Evolutionary conservation across 2,888 invertebrate genomes (phyloP).

Genomic region (Graphium colonna): DNA sequence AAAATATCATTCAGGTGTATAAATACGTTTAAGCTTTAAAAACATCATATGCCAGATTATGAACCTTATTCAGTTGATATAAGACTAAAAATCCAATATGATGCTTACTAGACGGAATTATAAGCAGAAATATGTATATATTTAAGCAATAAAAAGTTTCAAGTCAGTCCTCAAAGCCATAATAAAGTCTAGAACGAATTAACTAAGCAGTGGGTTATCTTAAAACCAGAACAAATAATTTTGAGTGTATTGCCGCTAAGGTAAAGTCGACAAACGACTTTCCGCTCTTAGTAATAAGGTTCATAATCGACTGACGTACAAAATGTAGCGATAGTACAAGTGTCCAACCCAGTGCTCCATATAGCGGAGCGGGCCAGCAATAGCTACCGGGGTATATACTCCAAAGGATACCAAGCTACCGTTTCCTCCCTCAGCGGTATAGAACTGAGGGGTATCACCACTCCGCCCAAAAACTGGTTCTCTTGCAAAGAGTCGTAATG

Average conservation of each 20-base stretch:
- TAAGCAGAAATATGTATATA: no score
- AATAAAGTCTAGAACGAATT: no score
- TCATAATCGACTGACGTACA: neutral
- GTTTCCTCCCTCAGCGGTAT: constrained; percentile 89
- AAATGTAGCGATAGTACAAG: neutral
- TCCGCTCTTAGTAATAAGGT: neutral
- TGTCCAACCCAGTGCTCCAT: constrained; percentile 44
- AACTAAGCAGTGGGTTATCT: neutral
- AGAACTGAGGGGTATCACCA: constrained; percentile 87
- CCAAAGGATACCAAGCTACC: constrained; percentile 91
- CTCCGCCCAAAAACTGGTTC: constrained; percentile 96
- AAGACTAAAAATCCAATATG: no score
- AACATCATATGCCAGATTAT: neutral
- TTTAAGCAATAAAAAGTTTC: no score
- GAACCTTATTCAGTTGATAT: no score
- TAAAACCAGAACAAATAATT: no score
- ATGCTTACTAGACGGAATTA: no score
- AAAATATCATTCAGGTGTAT: neutral
- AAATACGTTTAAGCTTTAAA: no score
- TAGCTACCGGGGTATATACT: constrained; percentile 74
- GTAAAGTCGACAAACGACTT: neutral
- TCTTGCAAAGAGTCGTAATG: constrained; percentile 96
- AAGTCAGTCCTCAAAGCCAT: no score
- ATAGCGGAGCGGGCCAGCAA: constrained; percentile 54
- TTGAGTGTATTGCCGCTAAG: no score